Evolutionary conservation across 2,113 vertebrate genomes (phyloP), one percentile per base, ranked within the genome.

Genomic region (Kryptolebias marmoratus): DNA sequence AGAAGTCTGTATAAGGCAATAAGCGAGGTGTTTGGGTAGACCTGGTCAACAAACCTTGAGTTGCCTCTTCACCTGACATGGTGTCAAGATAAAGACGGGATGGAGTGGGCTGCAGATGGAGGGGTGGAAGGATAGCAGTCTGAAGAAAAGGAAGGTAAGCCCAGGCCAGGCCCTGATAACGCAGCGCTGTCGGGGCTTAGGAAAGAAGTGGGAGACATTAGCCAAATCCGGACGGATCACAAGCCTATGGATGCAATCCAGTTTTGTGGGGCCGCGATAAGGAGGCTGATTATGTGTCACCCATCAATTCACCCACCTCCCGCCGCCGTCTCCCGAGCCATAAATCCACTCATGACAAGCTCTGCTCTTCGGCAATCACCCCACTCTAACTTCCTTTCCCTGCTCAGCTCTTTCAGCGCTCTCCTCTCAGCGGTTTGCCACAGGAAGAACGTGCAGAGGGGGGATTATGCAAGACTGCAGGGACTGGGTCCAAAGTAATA

Each of bases 191-290:
- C 80, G 77, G 70, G 71, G 65, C 82, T 79, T 66, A 87, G 61
- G 65, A 88, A 81, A 92, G 80, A 91, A 88, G 68, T 66, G 72
- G 91, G 79, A 78, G 81, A 82, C 81, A 86, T 83, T 91, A 88
- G 79, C 78, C 90, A 86, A 89, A 93, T 87, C 82, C 89, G 88
- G 76, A 74, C 80, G 90, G 92, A 94, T 94, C 94, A 94, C 68
- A 91, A 83, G 81, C 87, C 93, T 82, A 75, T 91, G 90, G 94
- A 93, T 93, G 91, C 85, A 87, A 90, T 89, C 86, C 89, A 91
- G 78, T 77, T 90, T 89, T 88, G 84, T 93, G 87, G 93, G 94
- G 85, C 94, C 57, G 81, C 73, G 96, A 94, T 93, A 91, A 92
- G 71, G 67, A 77, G 82, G 72, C 80, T 94, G 88, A 89, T 91